A percentile compares a stretch with the other conserved stretches of the same genome.
These are phyloP conservation scores for Orius insidiosus DNA, from an alignment of 1,140 invertebrate species.

Conservation along the genomic window DNA sequence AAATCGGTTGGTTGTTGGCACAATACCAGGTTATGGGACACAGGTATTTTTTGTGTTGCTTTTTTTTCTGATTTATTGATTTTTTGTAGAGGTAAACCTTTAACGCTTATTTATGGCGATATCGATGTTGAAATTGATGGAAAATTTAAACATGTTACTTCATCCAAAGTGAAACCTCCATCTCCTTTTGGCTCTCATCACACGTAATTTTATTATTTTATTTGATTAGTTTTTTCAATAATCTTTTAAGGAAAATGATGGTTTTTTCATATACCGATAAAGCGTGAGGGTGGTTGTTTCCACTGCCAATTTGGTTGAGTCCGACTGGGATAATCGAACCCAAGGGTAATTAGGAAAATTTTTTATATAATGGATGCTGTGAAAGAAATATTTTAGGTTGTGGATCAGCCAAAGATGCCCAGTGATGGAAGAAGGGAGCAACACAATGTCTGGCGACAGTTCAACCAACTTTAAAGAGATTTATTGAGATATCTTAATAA, in stretches of 20 bases:
- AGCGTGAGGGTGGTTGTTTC: constrained; percentile 73
- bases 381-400: constrained; percentile 31
- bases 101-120: constrained; percentile 64
- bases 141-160: constrained; percentile 36
- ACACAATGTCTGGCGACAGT: constrained; percentile 53
- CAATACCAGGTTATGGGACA: constrained; percentile 60
- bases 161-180: constrained; percentile 51
- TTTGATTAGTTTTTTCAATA: constrained; percentile 2
- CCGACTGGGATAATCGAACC: constrained; percentile 86
- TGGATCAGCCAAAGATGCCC: constrained; percentile 77
- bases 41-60: too few relatives aligned
- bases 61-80: constrained; percentile 7
- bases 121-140: constrained; percentile 32
- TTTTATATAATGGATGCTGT: too few relatives aligned
- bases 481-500: constrained; percentile 61
- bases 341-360: too few relatives aligned
- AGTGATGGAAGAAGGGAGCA: constrained; percentile 30
- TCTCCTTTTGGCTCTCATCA: constrained; percentile 78
- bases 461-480: constrained; percentile 65
- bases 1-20: constrained; percentile 66
- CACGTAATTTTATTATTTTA: too few relatives aligned
- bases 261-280: constrained; percentile 66
- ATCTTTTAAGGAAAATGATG: constrained; percentile 64
- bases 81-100: constrained; percentile 39
- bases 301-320: constrained; percentile 78